phyloP scores from a whole-genome alignment of 2,113 vertebrate genomes.

The Sylvietta virens region DNA sequence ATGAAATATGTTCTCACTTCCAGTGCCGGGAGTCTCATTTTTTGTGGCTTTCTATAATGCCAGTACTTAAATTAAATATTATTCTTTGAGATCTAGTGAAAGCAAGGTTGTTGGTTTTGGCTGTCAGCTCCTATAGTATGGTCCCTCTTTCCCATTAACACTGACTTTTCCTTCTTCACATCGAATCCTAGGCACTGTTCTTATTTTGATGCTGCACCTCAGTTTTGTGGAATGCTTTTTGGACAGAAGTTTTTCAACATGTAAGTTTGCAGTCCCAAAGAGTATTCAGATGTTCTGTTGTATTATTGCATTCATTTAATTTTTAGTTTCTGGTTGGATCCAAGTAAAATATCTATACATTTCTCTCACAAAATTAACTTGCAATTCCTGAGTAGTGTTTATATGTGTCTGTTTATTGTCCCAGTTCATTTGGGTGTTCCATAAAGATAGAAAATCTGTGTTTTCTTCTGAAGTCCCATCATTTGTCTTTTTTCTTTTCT shows the following conservation, averaged over 20 bases:
- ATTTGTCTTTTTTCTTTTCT: background rate
- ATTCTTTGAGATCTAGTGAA: constrained; percentile 28
- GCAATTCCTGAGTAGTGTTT: background rate
- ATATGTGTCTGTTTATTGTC: background rate
- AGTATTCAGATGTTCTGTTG: background rate
- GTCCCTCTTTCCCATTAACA: background rate
- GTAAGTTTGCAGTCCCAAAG: background rate
- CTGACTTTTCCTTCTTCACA: background rate
- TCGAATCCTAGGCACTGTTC: background rate
- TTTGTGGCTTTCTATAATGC: constrained; percentile 7
- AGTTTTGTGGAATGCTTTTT: background rate
- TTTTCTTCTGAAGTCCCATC: background rate
- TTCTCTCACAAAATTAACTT: background rate
- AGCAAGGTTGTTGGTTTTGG: constrained; percentile 34
- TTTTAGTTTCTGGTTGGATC: background rate
- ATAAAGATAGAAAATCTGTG: constrained; percentile 7
- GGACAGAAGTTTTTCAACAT: background rate
- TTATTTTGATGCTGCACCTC: background rate
- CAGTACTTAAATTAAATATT: constrained; percentile 16
- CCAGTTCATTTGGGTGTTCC: constrained; percentile 2
- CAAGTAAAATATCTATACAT: background rate
- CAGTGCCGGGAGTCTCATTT: background rate
- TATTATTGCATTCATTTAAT: background rate
- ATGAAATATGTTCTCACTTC: constrained; percentile 9
- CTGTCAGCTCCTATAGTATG: background rate